phyloP scores from a whole-genome alignment of 2,113 vertebrate species.

The Sterrhoptilus dennistouni region DNA sequence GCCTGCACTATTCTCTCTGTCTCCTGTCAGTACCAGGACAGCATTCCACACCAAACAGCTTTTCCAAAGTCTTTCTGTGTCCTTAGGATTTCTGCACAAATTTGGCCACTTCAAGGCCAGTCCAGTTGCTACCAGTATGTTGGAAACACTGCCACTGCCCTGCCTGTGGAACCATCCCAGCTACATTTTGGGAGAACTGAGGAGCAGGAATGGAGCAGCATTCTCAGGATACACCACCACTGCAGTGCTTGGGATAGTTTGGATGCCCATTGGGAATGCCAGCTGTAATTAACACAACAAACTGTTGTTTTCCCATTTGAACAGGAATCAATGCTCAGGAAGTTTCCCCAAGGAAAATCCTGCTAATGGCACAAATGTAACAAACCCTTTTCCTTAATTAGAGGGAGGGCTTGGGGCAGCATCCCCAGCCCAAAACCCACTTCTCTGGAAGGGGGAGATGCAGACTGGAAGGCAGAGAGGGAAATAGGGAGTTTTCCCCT shows the following conservation, averaged over 20 bases:
- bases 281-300: neutral
- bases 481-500: neutral
- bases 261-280: too few relatives aligned
- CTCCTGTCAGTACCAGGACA: neutral
- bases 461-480: neutral
- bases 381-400: neutral
- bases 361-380: neutral
- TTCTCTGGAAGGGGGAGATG: neutral
- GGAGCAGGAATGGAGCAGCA: neutral
- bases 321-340: neutral
- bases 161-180: neutral
- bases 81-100: neutral
- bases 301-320: neutral
- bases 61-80: neutral
- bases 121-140: neutral
- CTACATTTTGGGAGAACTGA: rapidly evolving
- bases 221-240: neutral
- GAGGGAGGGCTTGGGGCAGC: neutral
- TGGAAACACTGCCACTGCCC: neutral
- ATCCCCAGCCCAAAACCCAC: neutral
- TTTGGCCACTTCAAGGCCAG: neutral
- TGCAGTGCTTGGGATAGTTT: neutral
- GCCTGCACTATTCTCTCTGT: neutral
- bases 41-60: neutral
- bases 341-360: neutral